Evolutionary conservation across 2,797 vertebrate genomes (phyloP).

Genomic region (Cercopithecus petaurista): DNA sequence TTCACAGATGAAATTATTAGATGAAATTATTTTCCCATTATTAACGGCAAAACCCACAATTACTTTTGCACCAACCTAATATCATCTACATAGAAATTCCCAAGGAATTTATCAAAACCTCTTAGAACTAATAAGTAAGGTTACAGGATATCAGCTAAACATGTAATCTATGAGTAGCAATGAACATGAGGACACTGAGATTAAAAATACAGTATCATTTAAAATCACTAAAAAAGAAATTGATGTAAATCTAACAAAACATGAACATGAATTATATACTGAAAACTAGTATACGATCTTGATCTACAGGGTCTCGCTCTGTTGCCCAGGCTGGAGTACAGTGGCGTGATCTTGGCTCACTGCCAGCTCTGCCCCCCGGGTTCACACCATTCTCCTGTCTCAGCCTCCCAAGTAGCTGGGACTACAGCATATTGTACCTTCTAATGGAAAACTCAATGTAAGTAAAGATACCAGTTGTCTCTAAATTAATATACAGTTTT

Average conservation of each 20-base stretch:
- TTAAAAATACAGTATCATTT: neutral
- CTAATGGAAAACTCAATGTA: neutral
- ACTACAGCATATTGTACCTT: neutral
- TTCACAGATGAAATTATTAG: neutral
- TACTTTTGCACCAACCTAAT: too few species aligned
- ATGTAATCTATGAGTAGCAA: neutral
- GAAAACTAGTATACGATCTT: neutral
- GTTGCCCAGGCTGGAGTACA: too few species aligned
- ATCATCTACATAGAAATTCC: neutral
- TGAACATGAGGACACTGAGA: neutral
- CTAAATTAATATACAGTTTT: neutral
- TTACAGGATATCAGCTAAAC: neutral
- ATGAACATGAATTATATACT: neutral
- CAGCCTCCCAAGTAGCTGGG: too few species aligned
- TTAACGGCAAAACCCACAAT: too few species aligned
- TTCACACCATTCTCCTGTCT: too few species aligned
- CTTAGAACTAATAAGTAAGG: neutral
- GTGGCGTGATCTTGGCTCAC: too few species aligned
- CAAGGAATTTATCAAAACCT: neutral
- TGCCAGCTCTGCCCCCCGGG: too few species aligned
- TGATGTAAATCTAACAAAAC: neutral
- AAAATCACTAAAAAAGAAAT: neutral
- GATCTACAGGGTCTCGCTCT: neutral
- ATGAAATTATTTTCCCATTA: too few species aligned
- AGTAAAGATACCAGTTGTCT: neutral